Evolutionary conservation across 2,888 invertebrate species (phyloP).

Genomic region (Hypomecis atomaria): DNA sequence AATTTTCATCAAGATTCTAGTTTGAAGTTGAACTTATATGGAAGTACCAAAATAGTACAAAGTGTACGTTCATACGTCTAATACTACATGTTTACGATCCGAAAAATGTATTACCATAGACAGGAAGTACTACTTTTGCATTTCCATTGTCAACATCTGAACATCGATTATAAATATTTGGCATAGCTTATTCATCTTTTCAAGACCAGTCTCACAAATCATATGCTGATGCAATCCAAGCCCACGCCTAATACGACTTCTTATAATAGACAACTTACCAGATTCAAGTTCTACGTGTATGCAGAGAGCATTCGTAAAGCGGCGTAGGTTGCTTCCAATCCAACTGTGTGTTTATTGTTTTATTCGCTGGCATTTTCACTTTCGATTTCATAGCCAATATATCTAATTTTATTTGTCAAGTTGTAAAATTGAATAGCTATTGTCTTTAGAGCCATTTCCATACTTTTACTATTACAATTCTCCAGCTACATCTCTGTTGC

Average conservation of each 20-base stretch:
- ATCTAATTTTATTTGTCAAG: background rate
- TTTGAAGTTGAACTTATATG: no score
- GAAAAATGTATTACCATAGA: background rate
- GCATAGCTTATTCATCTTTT: slow-evolving; percentile 11
- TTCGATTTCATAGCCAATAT: slow-evolving; percentile 14
- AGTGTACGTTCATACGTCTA: no score
- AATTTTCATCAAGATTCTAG: no score
- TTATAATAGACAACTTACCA: slow-evolving; percentile 22
- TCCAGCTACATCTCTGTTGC: no score
- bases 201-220: slow-evolving; percentile 21
- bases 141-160: background rate
- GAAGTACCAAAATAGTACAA: no score
- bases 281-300: slow-evolving; percentile 8
- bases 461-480: no score
- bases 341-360: slow-evolving; percentile 24
- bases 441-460: background rate
- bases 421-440: background rate
- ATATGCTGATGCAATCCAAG: slow-evolving; percentile 25
- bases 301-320: slow-evolving; percentile 19
- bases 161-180: slow-evolving; percentile 6
- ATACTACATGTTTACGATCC: no score
- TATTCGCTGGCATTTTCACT: slow-evolving; percentile 27
- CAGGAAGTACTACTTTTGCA: background rate
- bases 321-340: slow-evolving; percentile 27
- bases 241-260: slow-evolving; percentile 27